Percentiles rank a stretch among this genome's conserved stretches.
These are phyloP conservation scores for Adoxophyes honmai DNA, from an alignment of 1,140 invertebrate genomes.

Conservation along the genomic window DNA sequence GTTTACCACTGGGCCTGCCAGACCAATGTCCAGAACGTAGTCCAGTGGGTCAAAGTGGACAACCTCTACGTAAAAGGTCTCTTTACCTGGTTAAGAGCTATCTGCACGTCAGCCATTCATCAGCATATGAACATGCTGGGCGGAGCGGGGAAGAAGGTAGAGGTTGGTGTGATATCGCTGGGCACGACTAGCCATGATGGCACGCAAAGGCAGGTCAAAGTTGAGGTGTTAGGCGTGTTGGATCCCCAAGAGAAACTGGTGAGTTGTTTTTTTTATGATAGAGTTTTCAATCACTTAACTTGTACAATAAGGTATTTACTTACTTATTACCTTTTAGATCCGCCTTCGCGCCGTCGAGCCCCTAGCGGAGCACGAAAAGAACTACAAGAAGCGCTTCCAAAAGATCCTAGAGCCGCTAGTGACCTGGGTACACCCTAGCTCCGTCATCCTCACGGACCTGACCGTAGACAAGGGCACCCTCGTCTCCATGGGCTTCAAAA, in stretches of 20 bases:
- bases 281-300: too few species aligned
- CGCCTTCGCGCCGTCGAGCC: constrained; percentile 90
- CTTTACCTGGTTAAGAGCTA: constrained; percentile 86
- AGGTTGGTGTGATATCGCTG: constrained; percentile 92
- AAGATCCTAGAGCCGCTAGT: constrained; percentile 88
- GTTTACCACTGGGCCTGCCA: constrained; percentile 95
- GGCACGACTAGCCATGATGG: constrained; percentile 92
- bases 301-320: too few species aligned
- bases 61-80: constrained; percentile 78
- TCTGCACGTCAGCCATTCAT: constrained; percentile 87
- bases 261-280: too few species aligned
- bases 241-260: constrained; percentile 85
- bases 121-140: constrained; percentile 85
- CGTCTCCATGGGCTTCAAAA: constrained; percentile 86
- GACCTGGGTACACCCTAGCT: constrained; percentile 87
- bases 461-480: constrained; percentile 89
- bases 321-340: constrained; percentile 62
- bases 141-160: constrained; percentile 81
- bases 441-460: constrained; percentile 87
- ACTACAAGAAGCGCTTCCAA: constrained; percentile 85
- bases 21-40: constrained; percentile 90
- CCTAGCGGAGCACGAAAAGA: constrained; percentile 84
- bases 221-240: constrained; percentile 91
- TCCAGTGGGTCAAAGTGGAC: constrained; percentile 90
- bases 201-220: constrained; percentile 89